Evolutionary conservation across 2,113 vertebrate species (phyloP), one percentile per base, ranked within the genome.

Genomic region (Brachirus orientalis): DNA sequence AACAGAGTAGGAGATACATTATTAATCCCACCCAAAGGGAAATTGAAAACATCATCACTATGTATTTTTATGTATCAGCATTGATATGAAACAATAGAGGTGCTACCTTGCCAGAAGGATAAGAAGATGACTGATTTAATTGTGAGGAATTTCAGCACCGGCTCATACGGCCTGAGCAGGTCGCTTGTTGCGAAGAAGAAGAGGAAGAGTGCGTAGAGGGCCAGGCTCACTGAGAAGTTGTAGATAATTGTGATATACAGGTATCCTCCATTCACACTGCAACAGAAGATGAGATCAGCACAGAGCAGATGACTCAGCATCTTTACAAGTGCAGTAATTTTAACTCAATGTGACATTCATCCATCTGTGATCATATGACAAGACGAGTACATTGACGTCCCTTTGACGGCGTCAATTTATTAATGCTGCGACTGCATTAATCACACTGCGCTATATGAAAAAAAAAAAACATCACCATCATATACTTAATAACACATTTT

Each of bases 51-150:
- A 40, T 10, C 9, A n/a, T n/a, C n/a, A 14, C 10, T 2, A 8
- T 50, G 0, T 17, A 18, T 8, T 44, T 55, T 33, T 9, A 7
- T 28, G 8, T 8, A 0, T 1, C 10, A 36, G 11, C 3, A 4
- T n/a, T 2, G 10, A 38, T 1, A 9, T 5, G 12, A 16, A 52
- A 47, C 11, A 46, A 17, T 44, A n/a, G 51, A 33, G 4, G 17
- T 1, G 1, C 72, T 50, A 96, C 97, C 98, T 94, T 99, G 98
- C 97, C 97, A 99, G 90, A 98, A 99, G 10, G 98, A 98, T 40
- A 99, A 92, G 89, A 99, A 99, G 80, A 99, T 96, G 86, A 98
- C 93, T 0, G 97, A 97, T 82, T 99, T 99, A 86, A 99, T 96
- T 28, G 98, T 99, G 86, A 98, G 93, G 81, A 99, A 99, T 89